Evolutionary conservation across 1,140 invertebrate genomes (phyloP), one percentile per base, ranked within the genome.

Genomic region (Potamilus streckersoni): DNA sequence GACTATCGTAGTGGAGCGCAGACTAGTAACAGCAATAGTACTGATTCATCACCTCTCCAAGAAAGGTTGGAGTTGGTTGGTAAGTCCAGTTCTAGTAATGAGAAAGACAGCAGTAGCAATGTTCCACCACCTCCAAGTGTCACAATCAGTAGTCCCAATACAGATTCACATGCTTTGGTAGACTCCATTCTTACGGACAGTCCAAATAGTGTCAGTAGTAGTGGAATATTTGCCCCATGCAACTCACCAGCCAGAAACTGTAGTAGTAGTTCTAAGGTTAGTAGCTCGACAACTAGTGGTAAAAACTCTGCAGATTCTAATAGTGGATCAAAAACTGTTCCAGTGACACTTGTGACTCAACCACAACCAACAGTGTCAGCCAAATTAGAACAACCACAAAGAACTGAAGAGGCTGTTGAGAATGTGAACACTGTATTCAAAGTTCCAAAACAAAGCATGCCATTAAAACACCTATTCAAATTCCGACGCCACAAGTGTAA

Each of bases 141-240:
- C 19, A 77, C 75, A n/a, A 73, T 68, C 63, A 66, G 23, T 64
- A 66, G 58, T 31, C 77, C 27, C 57, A 67, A 12, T 71, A 69
- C 60, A 64, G 67, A 27, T 56, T 59, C 68, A 27, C 70, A 68
- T 68, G 75, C 77, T 68, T 78, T 78, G 12, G 66, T 84, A 14
- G 85, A 87, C 73, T 85, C 84, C 3, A 83, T 86, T 58, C 79
- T 87, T 19, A 87, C 84, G 27, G 84, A 86, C 75, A 87, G 85
- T 75, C 85, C 85, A 17, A 74, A 74, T 59, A 85, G 84, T 76
- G 81, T 84, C 12, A 79, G 84, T 67, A 84, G 85, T 69, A 86
- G 82, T 83, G 86, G 85, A 38, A 82, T 86, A 1, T 82, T 82
- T 55, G 83, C 83, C 55, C 85, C 85, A 11, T 81, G 80, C 78